Evolutionary conservation across 2,113 vertebrate genomes (phyloP).

Genomic region (Indicator indicator): DNA sequence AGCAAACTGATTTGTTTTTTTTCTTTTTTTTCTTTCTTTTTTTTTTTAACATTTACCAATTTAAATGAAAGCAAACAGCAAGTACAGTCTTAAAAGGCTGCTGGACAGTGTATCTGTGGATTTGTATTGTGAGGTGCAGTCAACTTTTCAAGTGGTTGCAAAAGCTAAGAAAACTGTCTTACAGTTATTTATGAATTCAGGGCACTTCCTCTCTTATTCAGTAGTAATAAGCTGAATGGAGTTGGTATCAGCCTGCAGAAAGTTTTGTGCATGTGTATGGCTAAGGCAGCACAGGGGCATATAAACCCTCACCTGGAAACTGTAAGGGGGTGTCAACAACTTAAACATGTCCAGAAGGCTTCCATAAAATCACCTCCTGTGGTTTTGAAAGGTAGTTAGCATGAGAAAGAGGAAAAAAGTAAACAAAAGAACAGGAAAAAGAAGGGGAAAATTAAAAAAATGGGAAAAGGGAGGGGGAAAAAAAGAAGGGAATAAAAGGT

Average conservation of each 20-base stretch:
- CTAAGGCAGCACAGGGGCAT: neutral
- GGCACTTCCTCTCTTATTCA: neutral
- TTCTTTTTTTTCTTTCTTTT: neutral
- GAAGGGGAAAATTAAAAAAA: no score
- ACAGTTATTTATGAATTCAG: neutral
- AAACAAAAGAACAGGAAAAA: neutral
- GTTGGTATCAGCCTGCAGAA: neutral
- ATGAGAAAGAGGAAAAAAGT: neutral
- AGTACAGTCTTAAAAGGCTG: neutral
- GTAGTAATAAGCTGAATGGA: neutral
- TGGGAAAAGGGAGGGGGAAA: neutral
- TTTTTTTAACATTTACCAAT: conserved; percentile 28
- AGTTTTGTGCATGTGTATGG: neutral
- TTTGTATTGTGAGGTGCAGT: neutral
- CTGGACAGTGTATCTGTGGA: neutral
- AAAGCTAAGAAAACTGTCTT: neutral
- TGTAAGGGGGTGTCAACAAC: neutral
- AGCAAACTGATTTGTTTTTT: conserved; percentile 26
- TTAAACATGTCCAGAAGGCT: neutral
- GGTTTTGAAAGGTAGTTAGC: conserved; percentile 28
- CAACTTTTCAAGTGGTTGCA: neutral
- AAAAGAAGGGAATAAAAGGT: neutral
- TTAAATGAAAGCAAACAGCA: conserved; percentile 29
- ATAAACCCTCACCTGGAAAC: conserved; percentile 19
- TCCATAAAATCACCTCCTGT: neutral